These are phyloP conservation scores for Papilio polytes DNA, from an alignment of 1,140 invertebrate species.

Conservation along the genomic window DNA sequence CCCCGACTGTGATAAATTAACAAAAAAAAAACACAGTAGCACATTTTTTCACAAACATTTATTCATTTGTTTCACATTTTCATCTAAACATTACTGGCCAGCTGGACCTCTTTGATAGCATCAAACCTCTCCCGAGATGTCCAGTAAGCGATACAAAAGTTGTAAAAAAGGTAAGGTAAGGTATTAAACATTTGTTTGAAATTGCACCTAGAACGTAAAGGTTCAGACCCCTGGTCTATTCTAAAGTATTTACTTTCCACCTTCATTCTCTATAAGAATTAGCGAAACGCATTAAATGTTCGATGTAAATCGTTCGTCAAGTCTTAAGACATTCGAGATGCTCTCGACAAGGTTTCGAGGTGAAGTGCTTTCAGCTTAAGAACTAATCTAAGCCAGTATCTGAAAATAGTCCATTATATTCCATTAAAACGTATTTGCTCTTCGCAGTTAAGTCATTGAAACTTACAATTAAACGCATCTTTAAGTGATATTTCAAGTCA, in stretches of 20 bases:
- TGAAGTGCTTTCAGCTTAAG: not conserved
- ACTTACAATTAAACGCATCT: not conserved
- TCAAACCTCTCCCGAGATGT: too few relatives aligned
- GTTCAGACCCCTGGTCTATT: not conserved
- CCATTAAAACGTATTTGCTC: constrained; percentile 13
- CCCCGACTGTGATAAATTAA: too few relatives aligned
- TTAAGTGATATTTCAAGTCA: not conserved
- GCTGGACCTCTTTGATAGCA: too few relatives aligned
- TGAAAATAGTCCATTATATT: constrained; percentile 6
- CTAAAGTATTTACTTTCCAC: not conserved
- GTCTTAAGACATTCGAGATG: not conserved
- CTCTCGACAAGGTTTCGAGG: not conserved
- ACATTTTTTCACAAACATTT: too few relatives aligned
- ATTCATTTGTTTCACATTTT: too few relatives aligned
- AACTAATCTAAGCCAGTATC: constrained; percentile 10
- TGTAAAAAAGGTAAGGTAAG: too few relatives aligned
- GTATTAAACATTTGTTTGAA: too few relatives aligned
- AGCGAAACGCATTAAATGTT: not conserved
- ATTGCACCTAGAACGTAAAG: too few relatives aligned
- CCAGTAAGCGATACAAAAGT: too few relatives aligned
- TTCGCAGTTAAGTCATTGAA: not conserved
- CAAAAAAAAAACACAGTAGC: too few relatives aligned
- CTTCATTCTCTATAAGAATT: not conserved
- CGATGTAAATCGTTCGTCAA: constrained; percentile 1
- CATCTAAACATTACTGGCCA: too few relatives aligned